Evolutionary conservation across 37 sponge, comb jelly and placozoan genomes (phyloP), one percentile per base, ranked within the genome.

Genomic region (Trichoplax adhaerens): DNA sequence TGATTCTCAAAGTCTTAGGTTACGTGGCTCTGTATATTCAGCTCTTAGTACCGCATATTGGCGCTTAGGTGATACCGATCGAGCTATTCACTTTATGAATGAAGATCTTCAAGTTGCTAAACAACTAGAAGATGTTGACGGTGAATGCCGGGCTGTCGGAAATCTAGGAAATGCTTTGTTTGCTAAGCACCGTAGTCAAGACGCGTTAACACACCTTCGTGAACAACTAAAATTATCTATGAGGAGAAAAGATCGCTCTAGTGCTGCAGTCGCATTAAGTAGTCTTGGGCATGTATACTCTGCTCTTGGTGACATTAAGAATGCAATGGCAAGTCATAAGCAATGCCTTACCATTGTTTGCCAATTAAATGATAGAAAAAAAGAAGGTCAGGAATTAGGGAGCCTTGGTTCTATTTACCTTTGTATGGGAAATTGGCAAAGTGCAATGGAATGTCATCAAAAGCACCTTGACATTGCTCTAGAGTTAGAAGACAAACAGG

Each of bases 1-100:
- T 52, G 86, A 86, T 8, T 88, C 98, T n/a, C 93, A 96, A 58
- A 96, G 91, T 69, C 55, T 69, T 54, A 85, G 82, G 52, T 79
- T 96, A 62, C 87, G 88, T 58, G 87, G 88, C 0, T 88, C 93
- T 8, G 80, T 96, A 12, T 73, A 85, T 62, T 85, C 86, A 69
- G 90, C 93, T 2, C 87, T 96, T 0, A 93, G 90, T 1, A 74
- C 93, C 12, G 87, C 86, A 0, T 77, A 91, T 70, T 96, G 98
- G 98, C 50, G 70, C 4, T 73, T 85, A n/a, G 76, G 76, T 52
- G 74, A 94, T 70, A 74, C 71, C 1, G 76, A 85, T 47, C 72
- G 71, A 47, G 90, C 90, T 10, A 59, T 93, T 2, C 82, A 77
- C 58, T 86, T 84, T 78, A 93, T 93, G 94, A 68, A 83, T 72